phyloP scores from a whole-genome alignment of 2,797 vertebrate species.

The Schizopygopsis malacanthus region DNA sequence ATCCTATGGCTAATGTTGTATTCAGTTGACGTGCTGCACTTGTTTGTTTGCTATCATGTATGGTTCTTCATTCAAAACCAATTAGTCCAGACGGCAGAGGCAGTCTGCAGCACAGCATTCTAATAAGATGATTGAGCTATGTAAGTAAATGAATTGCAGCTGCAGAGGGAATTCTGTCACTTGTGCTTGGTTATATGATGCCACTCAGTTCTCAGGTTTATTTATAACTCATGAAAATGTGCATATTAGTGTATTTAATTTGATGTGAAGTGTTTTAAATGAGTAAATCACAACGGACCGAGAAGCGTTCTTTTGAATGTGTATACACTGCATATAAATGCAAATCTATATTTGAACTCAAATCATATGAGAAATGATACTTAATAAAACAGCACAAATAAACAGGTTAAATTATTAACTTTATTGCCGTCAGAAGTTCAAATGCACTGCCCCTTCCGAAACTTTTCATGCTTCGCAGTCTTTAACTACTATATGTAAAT shows the following conservation, averaged over 20 bases:
- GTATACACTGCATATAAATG: neutral
- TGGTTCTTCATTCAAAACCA: neutral
- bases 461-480: neutral
- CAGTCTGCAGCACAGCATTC: constrained; percentile 9
- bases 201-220: constrained; percentile 6
- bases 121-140: constrained; percentile 41
- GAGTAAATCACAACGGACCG: neutral
- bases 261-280: neutral
- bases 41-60: constrained; percentile 12
- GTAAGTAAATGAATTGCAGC: constrained; percentile 8
- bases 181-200: constrained; percentile 13
- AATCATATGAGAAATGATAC: neutral
- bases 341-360: too few species aligned
- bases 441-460: neutral
- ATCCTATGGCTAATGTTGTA: neutral
- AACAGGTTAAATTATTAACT: neutral
- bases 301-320: neutral
- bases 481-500: neutral
- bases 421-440: neutral
- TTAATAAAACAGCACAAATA: neutral
- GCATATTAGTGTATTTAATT: constrained; percentile 40
- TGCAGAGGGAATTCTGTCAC: constrained; percentile 32
- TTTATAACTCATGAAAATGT: constrained; percentile 38
- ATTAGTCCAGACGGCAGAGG: constrained; percentile 10
- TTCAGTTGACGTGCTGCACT: constrained; percentile 10